These are phyloP conservation scores for Microtus pennsylvanicus DNA, from an alignment of 2,113 vertebrate genomes.

Conservation along the genomic window DNA sequence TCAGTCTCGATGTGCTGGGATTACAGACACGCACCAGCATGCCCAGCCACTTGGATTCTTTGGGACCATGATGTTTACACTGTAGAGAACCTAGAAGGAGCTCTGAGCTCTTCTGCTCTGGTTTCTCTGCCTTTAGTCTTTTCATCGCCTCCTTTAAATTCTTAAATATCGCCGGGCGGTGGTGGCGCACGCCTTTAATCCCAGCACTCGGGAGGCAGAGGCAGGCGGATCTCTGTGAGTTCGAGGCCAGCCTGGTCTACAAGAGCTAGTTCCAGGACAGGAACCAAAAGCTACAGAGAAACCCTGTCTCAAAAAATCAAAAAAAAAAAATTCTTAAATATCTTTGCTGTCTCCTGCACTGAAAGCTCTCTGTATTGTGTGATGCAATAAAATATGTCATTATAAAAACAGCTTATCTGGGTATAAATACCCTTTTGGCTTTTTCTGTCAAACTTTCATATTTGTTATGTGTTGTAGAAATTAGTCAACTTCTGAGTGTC, in stretches of 20 bases:
- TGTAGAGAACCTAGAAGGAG: neutral
- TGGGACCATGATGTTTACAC: neutral
- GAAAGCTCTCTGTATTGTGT: conserved; percentile 43
- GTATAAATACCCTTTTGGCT: conserved; percentile 23
- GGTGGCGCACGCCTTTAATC: too few species aligned
- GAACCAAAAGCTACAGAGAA: too few species aligned
- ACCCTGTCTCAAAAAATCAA: too few species aligned
- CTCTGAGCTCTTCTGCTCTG: conserved; percentile 12
- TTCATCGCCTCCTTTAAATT: conserved; percentile 49
- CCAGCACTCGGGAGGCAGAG: too few species aligned
- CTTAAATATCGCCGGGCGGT: conserved; percentile 20
- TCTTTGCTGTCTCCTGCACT: conserved; percentile 32
- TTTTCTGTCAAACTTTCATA: conserved; percentile 39
- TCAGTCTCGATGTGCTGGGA: neutral
- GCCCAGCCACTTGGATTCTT: neutral
- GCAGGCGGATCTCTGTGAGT: too few species aligned
- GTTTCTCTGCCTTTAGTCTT: conserved; percentile 23
- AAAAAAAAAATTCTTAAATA: conserved; percentile 51
- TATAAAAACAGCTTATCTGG: conserved; percentile 59
- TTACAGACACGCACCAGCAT: neutral
- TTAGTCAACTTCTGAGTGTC: neutral
- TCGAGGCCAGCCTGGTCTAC: too few species aligned
- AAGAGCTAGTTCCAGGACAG: too few species aligned
- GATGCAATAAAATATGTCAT: conserved; percentile 44
- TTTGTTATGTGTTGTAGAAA: conserved; percentile 10